Percentiles rank a stretch among this genome's conserved stretches.
These are phyloP conservation scores for Puffinus mauretanicus DNA, from an alignment of 2,113 vertebrate genomes.

Conservation along the genomic window DNA sequence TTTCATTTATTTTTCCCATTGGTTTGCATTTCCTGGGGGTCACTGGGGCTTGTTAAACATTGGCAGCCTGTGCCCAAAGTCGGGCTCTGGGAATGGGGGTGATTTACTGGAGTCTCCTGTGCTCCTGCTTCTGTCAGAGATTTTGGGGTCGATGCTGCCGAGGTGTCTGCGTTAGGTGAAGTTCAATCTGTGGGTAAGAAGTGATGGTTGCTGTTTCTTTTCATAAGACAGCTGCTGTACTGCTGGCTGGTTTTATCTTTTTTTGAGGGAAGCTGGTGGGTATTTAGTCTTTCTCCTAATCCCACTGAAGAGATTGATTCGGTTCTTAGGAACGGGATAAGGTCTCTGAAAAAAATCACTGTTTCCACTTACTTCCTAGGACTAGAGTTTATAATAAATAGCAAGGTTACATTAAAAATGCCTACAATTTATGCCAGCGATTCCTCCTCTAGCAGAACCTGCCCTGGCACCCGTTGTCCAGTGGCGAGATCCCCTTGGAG, in stretches of 20 bases:
- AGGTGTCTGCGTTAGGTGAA: fast-evolving
- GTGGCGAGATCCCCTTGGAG: not conserved
- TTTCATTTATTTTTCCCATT: not conserved
- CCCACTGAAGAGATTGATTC: not conserved
- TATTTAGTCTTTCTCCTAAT: not conserved
- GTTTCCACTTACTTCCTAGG: not conserved
- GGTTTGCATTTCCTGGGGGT: not conserved
- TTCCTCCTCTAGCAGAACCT: not conserved
- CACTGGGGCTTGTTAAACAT: not conserved
- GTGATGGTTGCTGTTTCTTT: not conserved
- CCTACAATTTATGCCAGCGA: fast-evolving
- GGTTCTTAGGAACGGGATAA: not conserved
- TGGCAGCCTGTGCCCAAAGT: not conserved
- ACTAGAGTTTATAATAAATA: not conserved
- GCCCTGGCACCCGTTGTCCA: not conserved
- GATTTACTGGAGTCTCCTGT: not conserved
- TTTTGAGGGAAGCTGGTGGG: not conserved
- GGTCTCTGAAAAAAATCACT: not conserved
- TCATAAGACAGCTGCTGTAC: not conserved
- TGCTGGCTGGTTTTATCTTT: not conserved
- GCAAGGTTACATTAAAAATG: not conserved
- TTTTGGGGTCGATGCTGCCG: not conserved
- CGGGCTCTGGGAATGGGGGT: not conserved
- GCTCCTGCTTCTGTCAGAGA: not conserved
- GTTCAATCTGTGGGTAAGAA: not conserved